phyloP scores from a whole-genome alignment of 2,888 invertebrate genomes.

The Sphecodes monilicornis region DNA sequence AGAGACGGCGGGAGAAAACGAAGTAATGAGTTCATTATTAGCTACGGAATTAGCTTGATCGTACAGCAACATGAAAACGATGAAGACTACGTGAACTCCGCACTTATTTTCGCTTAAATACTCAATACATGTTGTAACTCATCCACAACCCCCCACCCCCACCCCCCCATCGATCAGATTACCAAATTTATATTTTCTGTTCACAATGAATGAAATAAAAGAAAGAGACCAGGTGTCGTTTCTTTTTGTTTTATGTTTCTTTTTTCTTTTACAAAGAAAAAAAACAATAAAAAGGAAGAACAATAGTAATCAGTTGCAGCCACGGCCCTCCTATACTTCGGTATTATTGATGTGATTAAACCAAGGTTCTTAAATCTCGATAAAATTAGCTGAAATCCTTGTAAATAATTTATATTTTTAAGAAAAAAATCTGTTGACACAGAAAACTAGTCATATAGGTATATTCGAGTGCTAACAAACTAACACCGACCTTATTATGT shows the following conservation, averaged over 20 bases:
- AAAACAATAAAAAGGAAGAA: neutral
- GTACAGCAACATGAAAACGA: constrained; percentile 47
- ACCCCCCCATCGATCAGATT: neutral
- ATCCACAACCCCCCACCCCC: neutral
- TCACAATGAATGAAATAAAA: constrained; percentile 28
- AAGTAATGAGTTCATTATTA: constrained; percentile 36
- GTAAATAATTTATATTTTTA: constrained; percentile 84
- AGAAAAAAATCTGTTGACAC: constrained; percentile 82
- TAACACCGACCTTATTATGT: constrained; percentile 82
- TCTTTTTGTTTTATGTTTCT: constrained; percentile 21
- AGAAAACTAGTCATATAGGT: constrained; percentile 84
- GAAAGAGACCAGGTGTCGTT: constrained; percentile 39
- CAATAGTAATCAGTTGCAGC: constrained; percentile 67
- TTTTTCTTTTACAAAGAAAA: constrained; percentile 30
- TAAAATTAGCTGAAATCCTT: constrained; percentile 82
- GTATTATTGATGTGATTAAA: constrained; percentile 83
- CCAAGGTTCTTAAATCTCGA: constrained; percentile 81
- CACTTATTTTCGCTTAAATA: constrained; percentile 49
- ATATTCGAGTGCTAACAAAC: constrained; percentile 83
- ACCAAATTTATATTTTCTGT: constrained; percentile 18
- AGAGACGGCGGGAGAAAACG: constrained; percentile 5
- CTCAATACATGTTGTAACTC: constrained; percentile 38
- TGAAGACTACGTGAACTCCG: constrained; percentile 26
- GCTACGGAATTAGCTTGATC: constrained; percentile 36
- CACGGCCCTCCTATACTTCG: constrained; percentile 80